A percentile compares a stretch with the other conserved stretches of the same genome.
Conservation (phyloP, 2,888 invertebrate genomes). For the Imbricaverruca yamaguchii region DNA sequence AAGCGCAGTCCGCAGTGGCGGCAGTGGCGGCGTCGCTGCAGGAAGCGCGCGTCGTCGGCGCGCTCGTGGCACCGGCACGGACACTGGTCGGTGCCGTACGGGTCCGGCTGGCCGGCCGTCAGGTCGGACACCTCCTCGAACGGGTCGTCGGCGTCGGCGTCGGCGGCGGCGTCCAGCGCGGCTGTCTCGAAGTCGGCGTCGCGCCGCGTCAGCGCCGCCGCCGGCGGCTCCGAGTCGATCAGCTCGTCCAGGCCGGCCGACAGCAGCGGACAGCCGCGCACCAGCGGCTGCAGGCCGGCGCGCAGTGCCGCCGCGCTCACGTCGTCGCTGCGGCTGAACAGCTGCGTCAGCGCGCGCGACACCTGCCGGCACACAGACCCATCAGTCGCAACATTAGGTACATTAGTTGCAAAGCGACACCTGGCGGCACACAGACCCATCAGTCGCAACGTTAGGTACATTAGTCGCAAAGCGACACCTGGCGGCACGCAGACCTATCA, state of each 20-base stretch:
- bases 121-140: slow-evolving; percentile 9
- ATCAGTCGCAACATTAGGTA: too few relatives aligned
- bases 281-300: neutral
- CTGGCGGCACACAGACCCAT: too few relatives aligned
- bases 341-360: neutral
- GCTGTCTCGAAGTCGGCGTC: neutral
- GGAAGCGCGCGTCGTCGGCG: slow-evolving; percentile 39
- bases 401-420: too few relatives aligned
- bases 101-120: slow-evolving; percentile 40
- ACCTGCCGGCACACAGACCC: neutral
- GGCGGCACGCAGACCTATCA: too few relatives aligned
- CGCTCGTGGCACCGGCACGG: slow-evolving; percentile 52
- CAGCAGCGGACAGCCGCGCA: slow-evolving; percentile 20
- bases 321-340: neutral
- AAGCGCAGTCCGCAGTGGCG: neutral
- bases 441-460: too few relatives aligned
- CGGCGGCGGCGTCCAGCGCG: neutral
- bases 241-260: neutral
- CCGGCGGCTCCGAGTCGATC: slow-evolving; percentile 6
- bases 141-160: neutral
- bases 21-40: slow-evolving; percentile 12
- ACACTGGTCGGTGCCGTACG: slow-evolving; percentile 53
- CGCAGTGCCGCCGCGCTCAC: neutral
- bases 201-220: neutral
- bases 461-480: too few relatives aligned